Evolutionary conservation across 2,888 invertebrate species (phyloP), one percentile per base, ranked within the genome.

Genomic region (Phania funesta): DNA sequence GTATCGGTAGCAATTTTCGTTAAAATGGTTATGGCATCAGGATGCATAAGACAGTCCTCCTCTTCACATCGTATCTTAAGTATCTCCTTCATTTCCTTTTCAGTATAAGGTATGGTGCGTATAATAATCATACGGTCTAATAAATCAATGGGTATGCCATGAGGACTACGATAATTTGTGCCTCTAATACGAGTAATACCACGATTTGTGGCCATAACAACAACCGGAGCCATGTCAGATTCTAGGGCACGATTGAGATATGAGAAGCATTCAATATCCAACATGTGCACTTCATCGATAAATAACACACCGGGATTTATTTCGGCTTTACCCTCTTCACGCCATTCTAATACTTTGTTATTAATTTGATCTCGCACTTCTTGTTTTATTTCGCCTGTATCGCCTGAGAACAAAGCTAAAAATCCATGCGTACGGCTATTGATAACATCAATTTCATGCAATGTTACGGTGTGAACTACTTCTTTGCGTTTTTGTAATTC

Each of bases 361-460:
- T 99, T 99, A 85, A 99, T 99, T 91, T 99, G 99, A 87, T 99
- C 99, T 1, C 99, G 93, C 0, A 99, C 97, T 91, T 99, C 99
- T 0, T 96, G 93, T 87, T 99, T 99, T 41, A 99, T 99, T 91
- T 99, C 99, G 0, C 99, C 99, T 0, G 99, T 99, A 90, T 99
- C 99, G n/a, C 97, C 97, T 6, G 99, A 98, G 91, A 99, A 99
- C 0, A 99, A 92, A 0, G 99, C 99, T 22, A 99, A 91, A 89
- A 99, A 99, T 0, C 99, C 99, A 89, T 99, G 99, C 0, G 99
- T 98, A 84, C 99, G 93, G 48, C 98, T 98, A 90, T 99, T 99
- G 88, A 99, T 99, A 5, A 99, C 99, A 90, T 99, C 99, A 68
- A 99, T 98, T 90, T 99, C 99, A 89, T 99, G 99, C n/a, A 99